Conservation (phyloP, 2,113 vertebrate species). For the Nipponia nippon region DNA sequence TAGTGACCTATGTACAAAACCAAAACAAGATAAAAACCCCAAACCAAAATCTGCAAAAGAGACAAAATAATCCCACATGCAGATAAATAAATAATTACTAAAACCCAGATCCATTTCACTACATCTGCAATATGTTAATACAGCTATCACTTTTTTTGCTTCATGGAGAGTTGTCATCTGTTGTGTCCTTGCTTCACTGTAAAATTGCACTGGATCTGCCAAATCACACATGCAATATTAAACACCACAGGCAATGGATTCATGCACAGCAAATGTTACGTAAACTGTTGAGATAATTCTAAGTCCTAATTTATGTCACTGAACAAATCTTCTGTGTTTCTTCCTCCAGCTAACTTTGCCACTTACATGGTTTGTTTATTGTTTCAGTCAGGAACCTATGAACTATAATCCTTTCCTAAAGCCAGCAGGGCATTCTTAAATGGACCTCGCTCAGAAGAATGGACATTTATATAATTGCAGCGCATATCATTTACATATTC, state of each 20-base stretch:
- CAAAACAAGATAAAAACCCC: not conserved
- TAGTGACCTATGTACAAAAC: not conserved
- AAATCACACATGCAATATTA: constrained; percentile 26
- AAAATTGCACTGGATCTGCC: constrained; percentile 16
- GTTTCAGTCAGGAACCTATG: not conserved
- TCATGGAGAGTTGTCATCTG: not conserved
- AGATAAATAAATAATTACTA: not conserved
- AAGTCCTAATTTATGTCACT: not conserved
- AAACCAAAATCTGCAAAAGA: not conserved
- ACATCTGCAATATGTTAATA: not conserved
- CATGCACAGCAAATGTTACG: not conserved
- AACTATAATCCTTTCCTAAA: not conserved
- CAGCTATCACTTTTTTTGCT: not conserved
- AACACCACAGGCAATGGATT: not conserved
- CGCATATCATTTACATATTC: not conserved
- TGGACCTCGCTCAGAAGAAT: not conserved
- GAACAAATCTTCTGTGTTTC: not conserved
- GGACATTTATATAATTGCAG: not conserved
- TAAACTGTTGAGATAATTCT: not conserved
- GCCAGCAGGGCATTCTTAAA: not conserved
- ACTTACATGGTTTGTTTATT: not conserved
- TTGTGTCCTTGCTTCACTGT: not conserved
- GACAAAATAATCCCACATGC: not conserved
- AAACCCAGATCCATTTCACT: not conserved
- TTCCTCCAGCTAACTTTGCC: not conserved